These are phyloP conservation scores for Orthonevra nobilis DNA, from an alignment of 2,888 invertebrate genomes.

Conservation along the genomic window DNA sequence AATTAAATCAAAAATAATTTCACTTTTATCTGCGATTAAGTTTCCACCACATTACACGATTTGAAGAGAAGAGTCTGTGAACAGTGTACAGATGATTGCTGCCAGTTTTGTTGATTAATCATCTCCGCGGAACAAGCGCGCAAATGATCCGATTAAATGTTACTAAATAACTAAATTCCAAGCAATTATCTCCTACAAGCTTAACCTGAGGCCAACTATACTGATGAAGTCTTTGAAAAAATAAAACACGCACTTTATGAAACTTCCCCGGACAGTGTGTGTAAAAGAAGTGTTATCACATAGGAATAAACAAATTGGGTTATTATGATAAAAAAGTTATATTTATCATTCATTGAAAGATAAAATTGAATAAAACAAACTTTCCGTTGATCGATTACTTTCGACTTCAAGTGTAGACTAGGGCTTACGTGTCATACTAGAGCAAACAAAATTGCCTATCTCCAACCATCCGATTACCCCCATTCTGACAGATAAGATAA, in stretches of 20 bases:
- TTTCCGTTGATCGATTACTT: not conserved
- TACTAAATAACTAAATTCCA: slow-evolving; percentile 32
- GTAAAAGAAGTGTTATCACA: too few species aligned
- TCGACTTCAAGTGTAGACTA: slow-evolving; percentile 2
- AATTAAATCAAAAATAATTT: slow-evolving; percentile 43
- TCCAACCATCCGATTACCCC: slow-evolving; percentile 21
- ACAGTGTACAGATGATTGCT: too few species aligned
- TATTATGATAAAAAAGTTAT: not conserved
- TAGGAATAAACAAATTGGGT: too few species aligned
- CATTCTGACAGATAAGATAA: slow-evolving; percentile 59
- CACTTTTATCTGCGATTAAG: slow-evolving; percentile 58
- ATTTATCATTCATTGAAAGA: not conserved
- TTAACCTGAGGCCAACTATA: not conserved
- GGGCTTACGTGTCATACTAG: slow-evolving; percentile 19
- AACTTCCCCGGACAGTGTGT: not conserved
- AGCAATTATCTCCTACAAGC: slow-evolving; percentile 17
- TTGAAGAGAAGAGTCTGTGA: not conserved
- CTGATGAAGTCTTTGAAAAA: not conserved
- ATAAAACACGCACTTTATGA: slow-evolving; percentile 7
- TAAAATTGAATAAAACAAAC: not conserved
- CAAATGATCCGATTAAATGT: slow-evolving; percentile 46
- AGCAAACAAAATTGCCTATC: slow-evolving; percentile 42
- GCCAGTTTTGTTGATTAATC: slow-evolving; percentile 36
- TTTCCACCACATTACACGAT: slow-evolving; percentile 25
- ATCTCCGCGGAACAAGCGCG: slow-evolving; percentile 22